Evolutionary conservation across 1,140 invertebrate genomes (phyloP).

Genomic region (Conus ventricosus): DNA sequence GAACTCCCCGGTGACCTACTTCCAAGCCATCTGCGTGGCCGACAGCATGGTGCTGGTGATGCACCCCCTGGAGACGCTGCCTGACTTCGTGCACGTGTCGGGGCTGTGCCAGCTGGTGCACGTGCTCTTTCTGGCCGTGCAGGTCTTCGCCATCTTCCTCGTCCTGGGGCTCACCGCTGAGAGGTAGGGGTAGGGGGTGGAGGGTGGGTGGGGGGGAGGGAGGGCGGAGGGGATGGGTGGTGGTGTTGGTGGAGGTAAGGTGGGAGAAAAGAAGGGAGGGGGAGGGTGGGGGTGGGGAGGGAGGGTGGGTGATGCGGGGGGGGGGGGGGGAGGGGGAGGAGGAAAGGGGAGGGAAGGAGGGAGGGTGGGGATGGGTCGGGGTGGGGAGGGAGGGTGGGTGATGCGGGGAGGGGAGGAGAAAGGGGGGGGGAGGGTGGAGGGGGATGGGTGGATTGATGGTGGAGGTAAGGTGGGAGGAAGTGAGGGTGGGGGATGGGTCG

Average conservation of each 20-base stretch:
- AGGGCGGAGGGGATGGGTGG: neutral
- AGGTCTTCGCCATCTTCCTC: constrained; percentile 40
- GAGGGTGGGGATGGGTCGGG: no score
- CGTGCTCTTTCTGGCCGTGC: constrained; percentile 43
- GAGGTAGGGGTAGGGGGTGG: constrained; percentile 4
- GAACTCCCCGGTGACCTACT: constrained; percentile 36
- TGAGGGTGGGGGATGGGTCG: no score
- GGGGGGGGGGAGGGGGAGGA: no score
- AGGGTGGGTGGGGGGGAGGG: neutral
- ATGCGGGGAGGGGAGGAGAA: no score
- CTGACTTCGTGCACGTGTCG: constrained; percentile 26
- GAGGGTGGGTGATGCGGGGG: neutral
- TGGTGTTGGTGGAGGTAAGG: neutral
- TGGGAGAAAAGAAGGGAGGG: neutral
- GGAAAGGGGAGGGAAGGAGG: no score
- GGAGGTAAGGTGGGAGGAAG: no score
- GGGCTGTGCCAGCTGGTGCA: constrained; percentile 40
- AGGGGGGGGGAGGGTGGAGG: no score
- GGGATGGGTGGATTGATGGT: no score
- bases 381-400: no score
- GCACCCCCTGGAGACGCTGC: constrained; percentile 36
- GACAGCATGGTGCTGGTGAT: constrained; percentile 42
- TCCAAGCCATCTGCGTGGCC: constrained; percentile 44
- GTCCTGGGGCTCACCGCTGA: constrained; percentile 39
- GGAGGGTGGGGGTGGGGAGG: neutral